A percentile compares a stretch with the other conserved stretches of the same genome.
Conservation (phyloP, 2,113 vertebrate genomes). For the Australoheros scitulus region DNA sequence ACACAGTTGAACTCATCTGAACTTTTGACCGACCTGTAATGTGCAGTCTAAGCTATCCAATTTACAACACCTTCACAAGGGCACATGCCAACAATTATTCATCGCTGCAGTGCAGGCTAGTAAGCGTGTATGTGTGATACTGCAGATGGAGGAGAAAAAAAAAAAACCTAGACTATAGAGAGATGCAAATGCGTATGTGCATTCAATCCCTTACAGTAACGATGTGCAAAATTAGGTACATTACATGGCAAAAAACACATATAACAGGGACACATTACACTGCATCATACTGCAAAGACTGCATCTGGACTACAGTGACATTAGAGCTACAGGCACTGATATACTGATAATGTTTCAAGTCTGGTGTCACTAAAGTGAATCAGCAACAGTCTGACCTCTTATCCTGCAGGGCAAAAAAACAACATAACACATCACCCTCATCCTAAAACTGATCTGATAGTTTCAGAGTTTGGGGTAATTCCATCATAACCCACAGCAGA, state of each 20-base stretch:
- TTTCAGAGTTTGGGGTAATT: constrained; percentile 53
- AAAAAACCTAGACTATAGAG: not conserved
- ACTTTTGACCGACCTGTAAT: constrained; percentile 63
- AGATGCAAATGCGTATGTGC: not conserved
- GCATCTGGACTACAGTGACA: constrained; percentile 8
- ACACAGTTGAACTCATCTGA: constrained; percentile 61
- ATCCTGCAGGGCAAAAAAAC: constrained; percentile 18
- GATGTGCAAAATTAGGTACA: not conserved
- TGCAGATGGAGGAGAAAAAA: not conserved
- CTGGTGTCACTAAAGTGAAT: constrained; percentile 39
- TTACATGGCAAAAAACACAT: not conserved
- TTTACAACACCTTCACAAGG: constrained; percentile 65
- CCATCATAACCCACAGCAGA: constrained; percentile 53
- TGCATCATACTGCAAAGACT: not conserved
- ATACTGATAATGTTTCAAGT: constrained; percentile 41
- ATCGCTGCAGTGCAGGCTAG: constrained; percentile 20
- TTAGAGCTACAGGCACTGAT: constrained; percentile 9
- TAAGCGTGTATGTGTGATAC: not conserved
- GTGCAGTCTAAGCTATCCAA: constrained; percentile 61
- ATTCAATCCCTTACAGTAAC: not conserved
- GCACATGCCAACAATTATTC: constrained; percentile 38
- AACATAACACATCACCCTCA: constrained; percentile 30
- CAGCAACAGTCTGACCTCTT: constrained; percentile 44
- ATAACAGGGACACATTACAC: not conserved
- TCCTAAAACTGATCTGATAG: constrained; percentile 34